A percentile compares a stretch with the other conserved stretches of the same genome.
Conservation (phyloP, 53 echinoderm and acorn worm genomes). For the Patiria pectinifera region DNA sequence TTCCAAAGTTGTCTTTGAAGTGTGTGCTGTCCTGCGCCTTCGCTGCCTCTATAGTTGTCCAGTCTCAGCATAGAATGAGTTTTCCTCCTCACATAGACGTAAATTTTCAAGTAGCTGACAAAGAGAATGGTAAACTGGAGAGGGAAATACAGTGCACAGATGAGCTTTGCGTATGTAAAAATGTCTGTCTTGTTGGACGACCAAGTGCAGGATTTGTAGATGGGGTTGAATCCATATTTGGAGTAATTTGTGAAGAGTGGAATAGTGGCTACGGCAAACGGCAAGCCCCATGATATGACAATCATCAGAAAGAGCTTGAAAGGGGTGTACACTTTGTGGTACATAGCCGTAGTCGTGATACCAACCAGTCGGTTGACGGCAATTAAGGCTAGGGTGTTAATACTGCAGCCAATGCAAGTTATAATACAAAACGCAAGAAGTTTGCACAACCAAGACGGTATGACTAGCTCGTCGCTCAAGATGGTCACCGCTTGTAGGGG, state of each 20-base stretch:
- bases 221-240: constrained; percentile 62
- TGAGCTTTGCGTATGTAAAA: neutral
- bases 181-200: neutral
- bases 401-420: constrained; percentile 21
- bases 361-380: constrained; percentile 43
- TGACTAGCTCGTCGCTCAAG: neutral
- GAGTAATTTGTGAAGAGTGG: constrained; percentile 70
- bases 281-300: constrained; percentile 70
- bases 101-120: constrained; percentile 13
- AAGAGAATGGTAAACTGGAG: constrained; percentile 18
- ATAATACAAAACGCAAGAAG: constrained; percentile 6
- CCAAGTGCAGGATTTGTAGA: constrained; percentile 34
- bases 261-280: constrained; percentile 56
- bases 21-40: too few species aligned
- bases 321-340: constrained; percentile 59
- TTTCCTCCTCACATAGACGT: neutral
- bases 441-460: neutral
- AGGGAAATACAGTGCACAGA: constrained; percentile 9
- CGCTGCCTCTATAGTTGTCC: neutral
- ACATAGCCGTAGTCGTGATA: neutral
- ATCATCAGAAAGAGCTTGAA: constrained; percentile 68
- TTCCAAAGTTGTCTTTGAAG: neutral
- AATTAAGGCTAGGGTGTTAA: constrained; percentile 41
- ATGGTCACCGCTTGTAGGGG: neutral
- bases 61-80: neutral